Base-by-base conservation (phyloP, 2,113 vertebrate genomes). In the Toxotes jaculatrix region DNA sequence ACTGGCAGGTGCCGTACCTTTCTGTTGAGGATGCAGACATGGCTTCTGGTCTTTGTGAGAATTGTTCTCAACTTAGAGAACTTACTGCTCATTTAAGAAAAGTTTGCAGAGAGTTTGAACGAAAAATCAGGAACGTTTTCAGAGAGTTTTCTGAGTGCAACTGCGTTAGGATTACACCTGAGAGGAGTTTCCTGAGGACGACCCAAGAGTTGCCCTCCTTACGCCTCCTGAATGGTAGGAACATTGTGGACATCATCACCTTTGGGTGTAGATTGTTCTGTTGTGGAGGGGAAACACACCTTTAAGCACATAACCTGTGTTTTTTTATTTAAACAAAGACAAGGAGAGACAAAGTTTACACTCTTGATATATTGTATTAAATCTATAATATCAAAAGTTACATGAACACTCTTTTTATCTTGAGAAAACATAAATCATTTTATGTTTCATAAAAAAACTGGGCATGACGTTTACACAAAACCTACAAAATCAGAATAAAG, bases 11-110 rank as follows among this genome's bases (percentile, higher is more conserved):
- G 82, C 40, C 0, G 0, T 8, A 5, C 4, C 5, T 49, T 10
- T 10, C 5, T 40, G 7, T 34, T 12, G 4, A 60, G 62, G 36
- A 80, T 73, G 61, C 12, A 49, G 74, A 3, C 51, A 91, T 92
- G 91, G 86, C 86, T 36, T 91, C 94, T 86, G 92, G 87, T 17
- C 90, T 96, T 1, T 96, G 96, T 83, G 91, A 90, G 4, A 82
- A 79, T 5, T 96, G 95, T 69, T 79, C 84, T 45, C 87, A 93
- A 60, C 72, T 96, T 42, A 73, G 14, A 21, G 89, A 94, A 60
- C 89, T 95, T 0, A 3, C 79, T 9, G 81, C 73, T 66, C 64
- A 87, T 14, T 36, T 95, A 61, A 93, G 85, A 67, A 93, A 31
- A 16, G 12, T 90, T 47, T 87, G 90, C 23, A 90, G 84, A 3